Evolutionary conservation across 37 sponge, comb jelly and placozoan species (phyloP).

Genomic region (Axinella damicornis): DNA sequence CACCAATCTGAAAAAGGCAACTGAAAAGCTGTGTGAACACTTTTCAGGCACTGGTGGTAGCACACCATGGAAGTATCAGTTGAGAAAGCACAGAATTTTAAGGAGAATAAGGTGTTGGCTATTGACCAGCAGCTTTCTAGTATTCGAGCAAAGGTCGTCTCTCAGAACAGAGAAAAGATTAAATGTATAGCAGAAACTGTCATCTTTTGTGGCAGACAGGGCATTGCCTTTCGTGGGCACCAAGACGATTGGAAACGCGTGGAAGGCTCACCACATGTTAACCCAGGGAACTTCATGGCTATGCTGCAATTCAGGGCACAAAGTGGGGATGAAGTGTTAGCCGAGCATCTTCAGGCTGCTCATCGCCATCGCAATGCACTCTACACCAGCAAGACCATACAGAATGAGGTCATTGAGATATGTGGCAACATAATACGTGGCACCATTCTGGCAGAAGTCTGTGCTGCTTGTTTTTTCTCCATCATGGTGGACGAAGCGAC

Average conservation of each 20-base stretch:
- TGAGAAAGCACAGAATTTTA: conserved; percentile 29
- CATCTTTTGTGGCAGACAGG: conserved; percentile 63
- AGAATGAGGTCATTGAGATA: conserved; percentile 1
- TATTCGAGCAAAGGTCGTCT: conserved; percentile 2
- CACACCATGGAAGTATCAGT: no score
- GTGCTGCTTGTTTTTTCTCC: no score
- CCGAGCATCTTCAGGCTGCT: conserved; percentile 51
- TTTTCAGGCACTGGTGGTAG: no score
- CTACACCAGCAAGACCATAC: conserved; percentile 65
- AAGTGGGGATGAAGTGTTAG: conserved; percentile 47
- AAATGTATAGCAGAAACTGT: conserved; percentile 44
- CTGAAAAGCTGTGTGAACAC: no score
- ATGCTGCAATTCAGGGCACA: conserved; percentile 54
- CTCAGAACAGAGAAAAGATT: conserved; percentile 40
- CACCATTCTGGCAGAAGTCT: no score
- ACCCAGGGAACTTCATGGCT: conserved; percentile 35
- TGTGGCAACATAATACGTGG: no score
- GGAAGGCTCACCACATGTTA: not conserved
- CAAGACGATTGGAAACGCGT: conserved; percentile 37
- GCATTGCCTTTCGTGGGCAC: conserved; percentile 56
- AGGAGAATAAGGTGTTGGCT: conserved; percentile 19
- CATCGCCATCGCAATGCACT: conserved; percentile 56
- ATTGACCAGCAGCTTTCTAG: conserved; percentile 44
- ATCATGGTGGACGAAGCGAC: no score
- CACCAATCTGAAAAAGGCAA: no score